Conservation (phyloP, 2,797 vertebrate species). For the Xenopus petersii region DNA sequence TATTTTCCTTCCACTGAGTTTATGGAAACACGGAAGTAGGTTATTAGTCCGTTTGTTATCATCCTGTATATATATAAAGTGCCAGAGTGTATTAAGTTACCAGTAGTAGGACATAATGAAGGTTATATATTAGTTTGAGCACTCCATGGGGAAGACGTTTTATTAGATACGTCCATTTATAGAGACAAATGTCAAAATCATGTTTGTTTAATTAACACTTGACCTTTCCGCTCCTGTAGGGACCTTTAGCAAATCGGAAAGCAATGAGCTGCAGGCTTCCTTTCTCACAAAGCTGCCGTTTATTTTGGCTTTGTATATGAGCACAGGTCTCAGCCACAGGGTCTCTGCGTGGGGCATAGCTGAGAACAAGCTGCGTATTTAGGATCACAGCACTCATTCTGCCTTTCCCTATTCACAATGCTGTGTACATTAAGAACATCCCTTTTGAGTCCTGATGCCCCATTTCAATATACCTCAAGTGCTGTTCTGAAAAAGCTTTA, state of each 20-base stretch:
- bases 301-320: not conserved
- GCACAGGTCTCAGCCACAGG: not conserved
- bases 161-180: conserved; percentile 44
- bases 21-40: not conserved
- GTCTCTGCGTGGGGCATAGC: not conserved
- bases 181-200: conserved; percentile 48
- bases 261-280: conserved; percentile 19
- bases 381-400: not conserved
- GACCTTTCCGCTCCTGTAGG: conserved; percentile 43
- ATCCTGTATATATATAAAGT: not conserved
- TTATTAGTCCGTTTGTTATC: not conserved
- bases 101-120: conserved; percentile 22
- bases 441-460: no score
- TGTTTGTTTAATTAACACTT: conserved; percentile 50
- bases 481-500: no score
- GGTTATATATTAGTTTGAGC: conserved; percentile 30
- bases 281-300: conserved; percentile 19
- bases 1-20: not conserved
- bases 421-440: no score
- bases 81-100: conserved; percentile 23
- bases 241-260: conserved; percentile 42
- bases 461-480: no score
- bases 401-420: no score
- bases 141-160: conserved; percentile 37
- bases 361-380: conserved; percentile 5